Percentiles rank a stretch among this genome's conserved stretches.
Conservation (phyloP, 2,797 vertebrate genomes). For the Anguilla megastoma region DNA sequence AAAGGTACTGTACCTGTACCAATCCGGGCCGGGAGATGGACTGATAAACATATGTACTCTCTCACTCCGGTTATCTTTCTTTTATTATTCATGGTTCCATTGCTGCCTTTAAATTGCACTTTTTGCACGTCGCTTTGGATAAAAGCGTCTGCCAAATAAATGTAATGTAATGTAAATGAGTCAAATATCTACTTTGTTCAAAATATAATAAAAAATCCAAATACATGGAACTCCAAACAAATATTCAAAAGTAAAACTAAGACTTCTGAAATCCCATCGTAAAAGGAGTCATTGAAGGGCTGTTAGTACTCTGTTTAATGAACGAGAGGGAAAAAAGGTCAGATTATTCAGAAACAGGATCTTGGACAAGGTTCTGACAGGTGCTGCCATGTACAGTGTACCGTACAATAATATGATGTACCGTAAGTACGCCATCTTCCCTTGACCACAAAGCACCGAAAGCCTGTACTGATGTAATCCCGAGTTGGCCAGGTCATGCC, state of each 20-base stretch:
- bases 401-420: not conserved
- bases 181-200: not conserved
- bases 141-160: too few relatives aligned
- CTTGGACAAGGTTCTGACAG: not conserved
- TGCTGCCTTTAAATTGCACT: not conserved
- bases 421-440: not conserved
- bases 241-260: not conserved
- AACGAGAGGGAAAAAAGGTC: not conserved
- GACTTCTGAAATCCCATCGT: not conserved
- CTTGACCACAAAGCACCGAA: not conserved
- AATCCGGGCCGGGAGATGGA: not conserved
- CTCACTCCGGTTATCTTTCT: too few relatives aligned
- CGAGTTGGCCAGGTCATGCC: not conserved
- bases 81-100: not conserved
- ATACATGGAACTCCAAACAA: not conserved
- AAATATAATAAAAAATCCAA: not conserved
- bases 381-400: not conserved
- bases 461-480: not conserved
- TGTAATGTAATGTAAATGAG: too few relatives aligned
- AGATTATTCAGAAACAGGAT: not conserved
- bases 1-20: slow-evolving; percentile 73
- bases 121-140: too few relatives aligned
- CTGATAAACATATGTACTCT: not conserved
- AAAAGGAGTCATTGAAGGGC: not conserved
- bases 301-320: not conserved